phyloP scores from a whole-genome alignment of 64 coral and sea anemone species.

The Actinia tenebrosa region DNA sequence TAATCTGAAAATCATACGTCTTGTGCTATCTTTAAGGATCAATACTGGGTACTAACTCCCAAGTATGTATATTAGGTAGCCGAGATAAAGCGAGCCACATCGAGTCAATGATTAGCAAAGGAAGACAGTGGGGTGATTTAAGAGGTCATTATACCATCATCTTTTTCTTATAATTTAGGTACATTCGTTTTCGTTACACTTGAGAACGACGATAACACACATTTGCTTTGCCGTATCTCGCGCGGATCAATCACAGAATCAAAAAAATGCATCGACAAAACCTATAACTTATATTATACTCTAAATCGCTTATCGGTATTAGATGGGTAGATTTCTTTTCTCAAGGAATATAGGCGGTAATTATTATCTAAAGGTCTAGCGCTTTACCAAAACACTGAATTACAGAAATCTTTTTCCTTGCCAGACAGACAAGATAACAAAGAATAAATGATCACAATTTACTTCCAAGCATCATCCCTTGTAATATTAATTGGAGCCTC shows the following conservation, averaged over 20 bases:
- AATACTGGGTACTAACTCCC: conserved; percentile 19
- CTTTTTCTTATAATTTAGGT: conserved; percentile 19
- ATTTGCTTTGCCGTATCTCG: background rate
- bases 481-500: conserved; percentile 12
- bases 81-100: conserved; percentile 10
- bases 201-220: conserved; percentile 11
- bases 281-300: conserved; percentile 15
- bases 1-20: conserved; percentile 25
- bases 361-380: background rate
- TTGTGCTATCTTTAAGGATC: conserved; percentile 4
- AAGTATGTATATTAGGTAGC: conserved; percentile 20
- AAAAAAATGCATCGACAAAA: conserved; percentile 24
- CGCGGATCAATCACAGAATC: conserved; percentile 10
- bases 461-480: background rate
- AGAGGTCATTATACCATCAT: conserved; percentile 22
- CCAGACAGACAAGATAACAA: background rate
- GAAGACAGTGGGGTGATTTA: conserved; percentile 23
- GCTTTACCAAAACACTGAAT: background rate
- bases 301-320: conserved; percentile 7
- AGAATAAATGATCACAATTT: conserved; percentile 4
- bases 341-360: background rate
- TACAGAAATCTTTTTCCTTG: background rate
- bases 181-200: conserved; percentile 22
- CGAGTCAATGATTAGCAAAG: conserved; percentile 1
- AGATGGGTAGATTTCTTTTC: conserved; percentile 9